Evolutionary conservation across 2,888 invertebrate species (phyloP).

Genomic region (Heliconius aoede): DNA sequence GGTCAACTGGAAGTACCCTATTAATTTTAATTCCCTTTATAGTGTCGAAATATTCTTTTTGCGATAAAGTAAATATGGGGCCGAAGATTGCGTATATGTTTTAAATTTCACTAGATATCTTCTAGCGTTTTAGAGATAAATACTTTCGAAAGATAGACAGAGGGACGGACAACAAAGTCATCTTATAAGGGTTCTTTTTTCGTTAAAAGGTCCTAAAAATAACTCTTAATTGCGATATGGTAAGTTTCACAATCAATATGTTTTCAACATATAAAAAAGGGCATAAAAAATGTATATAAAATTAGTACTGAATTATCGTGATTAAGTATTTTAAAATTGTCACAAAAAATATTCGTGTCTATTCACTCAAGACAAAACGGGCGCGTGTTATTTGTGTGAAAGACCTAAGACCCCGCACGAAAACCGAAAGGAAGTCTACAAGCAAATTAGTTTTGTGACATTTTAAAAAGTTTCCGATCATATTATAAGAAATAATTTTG

Average conservation of each 20-base stretch:
- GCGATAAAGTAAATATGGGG: too few relatives aligned
- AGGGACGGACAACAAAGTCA: too few relatives aligned
- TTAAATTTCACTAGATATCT: too few relatives aligned
- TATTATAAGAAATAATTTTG: background rate
- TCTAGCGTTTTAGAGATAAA: background rate
- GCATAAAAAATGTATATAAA: background rate
- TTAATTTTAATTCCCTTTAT: too few relatives aligned
- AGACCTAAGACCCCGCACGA: background rate
- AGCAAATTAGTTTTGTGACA: conserved; percentile 8
- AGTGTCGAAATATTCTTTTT: too few relatives aligned
- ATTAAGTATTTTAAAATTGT: too few relatives aligned
- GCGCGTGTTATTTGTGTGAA: background rate
- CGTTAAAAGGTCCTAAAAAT: background rate
- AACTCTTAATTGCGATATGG: background rate
- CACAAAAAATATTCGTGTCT: background rate
- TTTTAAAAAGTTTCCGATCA: background rate
- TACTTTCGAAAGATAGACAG: too few relatives aligned
- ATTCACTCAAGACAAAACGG: background rate
- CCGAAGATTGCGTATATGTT: too few relatives aligned
- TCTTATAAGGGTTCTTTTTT: too few relatives aligned
- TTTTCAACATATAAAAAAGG: background rate
- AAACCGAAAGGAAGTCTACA: conserved; percentile 2
- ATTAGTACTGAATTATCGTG: too few relatives aligned
- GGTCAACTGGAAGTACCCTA: too few relatives aligned
- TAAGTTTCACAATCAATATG: background rate